Evolutionary conservation across 2,888 invertebrate genomes (phyloP).

Genomic region (Microchrysa polita): DNA sequence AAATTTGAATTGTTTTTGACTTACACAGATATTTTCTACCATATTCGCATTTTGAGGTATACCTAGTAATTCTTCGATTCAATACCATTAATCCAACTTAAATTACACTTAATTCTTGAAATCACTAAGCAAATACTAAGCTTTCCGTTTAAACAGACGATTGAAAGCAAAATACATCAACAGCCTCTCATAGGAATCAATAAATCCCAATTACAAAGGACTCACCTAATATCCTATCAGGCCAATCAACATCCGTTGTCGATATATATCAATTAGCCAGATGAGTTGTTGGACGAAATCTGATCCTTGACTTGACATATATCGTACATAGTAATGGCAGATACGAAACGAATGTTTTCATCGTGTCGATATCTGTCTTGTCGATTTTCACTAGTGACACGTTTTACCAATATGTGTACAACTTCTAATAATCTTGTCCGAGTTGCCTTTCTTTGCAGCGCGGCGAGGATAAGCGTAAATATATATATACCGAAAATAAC

Average conservation of each 20-base stretch:
- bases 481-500: no score
- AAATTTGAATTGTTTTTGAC: no score
- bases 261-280: constrained; percentile 43
- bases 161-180: constrained; percentile 19
- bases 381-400: not conserved
- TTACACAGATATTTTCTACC: no score
- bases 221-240: constrained; percentile 41
- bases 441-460: not conserved
- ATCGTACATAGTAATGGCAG: constrained; percentile 13
- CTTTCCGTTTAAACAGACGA: not conserved
- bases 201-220: constrained; percentile 41
- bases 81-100: not conserved
- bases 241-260: constrained; percentile 45
- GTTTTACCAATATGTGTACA: constrained; percentile 3
- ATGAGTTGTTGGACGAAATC: constrained; percentile 35
- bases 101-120: constrained; percentile 13
- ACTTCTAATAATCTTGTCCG: constrained; percentile 17
- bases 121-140: constrained; percentile 17
- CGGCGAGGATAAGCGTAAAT: not conserved
- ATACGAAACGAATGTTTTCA: constrained; percentile 1
- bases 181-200: constrained; percentile 38
- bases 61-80: no score
- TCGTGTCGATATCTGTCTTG: not conserved
- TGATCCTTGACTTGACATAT: constrained; percentile 33
- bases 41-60: no score